These are phyloP conservation scores for Brachyalestes nurse DNA, from an alignment of 2,797 vertebrate species.

Conservation along the genomic window DNA sequence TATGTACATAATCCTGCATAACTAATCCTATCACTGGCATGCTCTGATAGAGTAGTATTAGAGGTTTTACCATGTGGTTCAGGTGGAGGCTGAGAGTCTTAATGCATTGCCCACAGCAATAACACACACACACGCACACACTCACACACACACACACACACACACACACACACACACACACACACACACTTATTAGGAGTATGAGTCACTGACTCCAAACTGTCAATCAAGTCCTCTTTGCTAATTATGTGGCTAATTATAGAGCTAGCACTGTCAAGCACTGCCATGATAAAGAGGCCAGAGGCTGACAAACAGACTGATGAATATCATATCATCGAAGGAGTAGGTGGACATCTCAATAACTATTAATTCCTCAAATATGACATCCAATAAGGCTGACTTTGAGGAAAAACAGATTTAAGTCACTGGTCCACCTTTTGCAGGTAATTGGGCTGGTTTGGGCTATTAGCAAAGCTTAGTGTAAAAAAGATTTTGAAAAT, in stretches of 20 bases:
- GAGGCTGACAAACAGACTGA: slow-evolving; percentile 60
- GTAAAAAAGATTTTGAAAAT: neutral
- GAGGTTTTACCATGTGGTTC: slow-evolving; percentile 46
- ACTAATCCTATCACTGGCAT: slow-evolving; percentile 57
- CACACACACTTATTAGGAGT: slow-evolving; percentile 32
- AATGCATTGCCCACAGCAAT: slow-evolving; percentile 50
- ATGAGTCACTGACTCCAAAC: slow-evolving; percentile 67
- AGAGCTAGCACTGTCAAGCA: slow-evolving; percentile 59
- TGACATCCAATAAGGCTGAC: slow-evolving; percentile 33
- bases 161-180: neutral
- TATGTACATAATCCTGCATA: slow-evolving; percentile 52
- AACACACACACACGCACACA: neutral
- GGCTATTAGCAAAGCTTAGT: neutral
- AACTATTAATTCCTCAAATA: slow-evolving; percentile 51
- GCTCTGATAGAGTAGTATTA: slow-evolving; percentile 44
- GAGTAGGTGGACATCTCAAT: slow-evolving; percentile 60
- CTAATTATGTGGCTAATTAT: slow-evolving; percentile 71
- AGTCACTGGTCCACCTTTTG: slow-evolving; percentile 12
- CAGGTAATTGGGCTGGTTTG: neutral
- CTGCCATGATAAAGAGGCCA: slow-evolving; percentile 62
- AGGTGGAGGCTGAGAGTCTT: slow-evolving; percentile 47
- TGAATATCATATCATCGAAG: slow-evolving; percentile 54
- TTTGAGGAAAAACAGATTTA: slow-evolving; percentile 40
- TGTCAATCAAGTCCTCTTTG: slow-evolving; percentile 64
- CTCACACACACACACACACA: neutral